phyloP scores from a whole-genome alignment of 2,113 vertebrate species.

The Cyrtonyx montezumae region DNA sequence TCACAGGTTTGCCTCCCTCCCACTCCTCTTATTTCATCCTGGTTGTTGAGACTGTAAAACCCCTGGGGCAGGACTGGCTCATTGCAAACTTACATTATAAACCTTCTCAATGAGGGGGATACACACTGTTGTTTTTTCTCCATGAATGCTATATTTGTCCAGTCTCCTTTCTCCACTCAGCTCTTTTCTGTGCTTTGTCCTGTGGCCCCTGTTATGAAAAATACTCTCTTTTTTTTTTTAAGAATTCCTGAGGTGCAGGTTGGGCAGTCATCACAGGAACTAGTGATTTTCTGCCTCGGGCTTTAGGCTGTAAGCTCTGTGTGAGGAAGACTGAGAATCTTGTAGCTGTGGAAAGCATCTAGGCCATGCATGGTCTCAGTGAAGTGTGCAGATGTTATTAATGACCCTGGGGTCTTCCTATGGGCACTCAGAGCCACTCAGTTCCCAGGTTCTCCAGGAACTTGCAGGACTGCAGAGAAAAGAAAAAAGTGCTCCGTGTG shows the following conservation, averaged over 20 bases:
- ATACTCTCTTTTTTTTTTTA: background rate
- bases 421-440: accelerated
- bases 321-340: background rate
- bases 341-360: background rate
- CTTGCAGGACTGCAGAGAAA: accelerated
- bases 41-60: background rate
- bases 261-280: background rate
- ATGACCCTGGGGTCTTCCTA: background rate
- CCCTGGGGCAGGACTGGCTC: background rate
- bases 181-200: background rate
- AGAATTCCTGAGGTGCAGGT: background rate
- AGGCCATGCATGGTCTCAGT: too few relatives aligned
- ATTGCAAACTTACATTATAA: background rate
- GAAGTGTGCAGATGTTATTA: background rate
- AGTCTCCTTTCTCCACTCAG: background rate
- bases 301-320: background rate
- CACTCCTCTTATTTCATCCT: background rate
- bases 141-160: background rate
- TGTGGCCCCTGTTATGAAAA: background rate
- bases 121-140: background rate
- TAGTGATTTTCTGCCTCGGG: background rate
- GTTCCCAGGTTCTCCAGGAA: background rate
- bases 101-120: background rate
- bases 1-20: background rate
- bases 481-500: background rate